Evolutionary conservation across 92 coral and sea anemone species (phyloP).

Genomic region (Actinostola sp.): DNA sequence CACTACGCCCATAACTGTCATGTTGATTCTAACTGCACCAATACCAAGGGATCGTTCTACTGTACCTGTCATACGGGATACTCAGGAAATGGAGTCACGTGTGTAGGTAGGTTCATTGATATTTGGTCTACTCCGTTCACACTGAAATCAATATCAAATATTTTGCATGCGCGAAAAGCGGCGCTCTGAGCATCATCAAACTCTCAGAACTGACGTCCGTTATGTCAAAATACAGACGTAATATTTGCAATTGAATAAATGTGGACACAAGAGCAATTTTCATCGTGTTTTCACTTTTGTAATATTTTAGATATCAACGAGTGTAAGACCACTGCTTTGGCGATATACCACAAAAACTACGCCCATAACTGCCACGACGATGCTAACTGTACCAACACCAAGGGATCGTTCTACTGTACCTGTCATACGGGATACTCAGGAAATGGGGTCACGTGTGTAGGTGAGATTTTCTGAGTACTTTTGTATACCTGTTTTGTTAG

Average conservation of each 20-base stretch:
- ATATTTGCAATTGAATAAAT: too few species aligned
- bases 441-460: slow-evolving; percentile 56
- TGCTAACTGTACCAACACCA: slow-evolving; percentile 80
- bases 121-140: not conserved
- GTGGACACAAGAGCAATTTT: too few species aligned
- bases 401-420: slow-evolving; percentile 81
- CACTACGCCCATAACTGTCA: slow-evolving; percentile 77
- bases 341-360: slow-evolving; percentile 40
- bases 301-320: slow-evolving; percentile 57
- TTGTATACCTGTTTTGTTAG: too few species aligned
- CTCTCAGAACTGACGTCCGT: too few species aligned
- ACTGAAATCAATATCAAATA: not conserved
- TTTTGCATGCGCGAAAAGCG: too few species aligned
- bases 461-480: too few species aligned
- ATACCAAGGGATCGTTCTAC: slow-evolving; percentile 84
- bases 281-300: too few species aligned
- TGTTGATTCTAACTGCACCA: slow-evolving; percentile 74
- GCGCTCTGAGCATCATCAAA: too few species aligned
- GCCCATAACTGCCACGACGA: slow-evolving; percentile 71
- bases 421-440: slow-evolving; percentile 86
- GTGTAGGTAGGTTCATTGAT: slow-evolving; percentile 86
- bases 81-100: slow-evolving; percentile 80
- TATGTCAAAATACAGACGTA: too few species aligned
- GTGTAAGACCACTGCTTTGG: slow-evolving; percentile 43
- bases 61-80: slow-evolving; percentile 86